These are phyloP conservation scores for Rapana venosa DNA, from an alignment of 2,888 invertebrate genomes.

Conservation along the genomic window DNA sequence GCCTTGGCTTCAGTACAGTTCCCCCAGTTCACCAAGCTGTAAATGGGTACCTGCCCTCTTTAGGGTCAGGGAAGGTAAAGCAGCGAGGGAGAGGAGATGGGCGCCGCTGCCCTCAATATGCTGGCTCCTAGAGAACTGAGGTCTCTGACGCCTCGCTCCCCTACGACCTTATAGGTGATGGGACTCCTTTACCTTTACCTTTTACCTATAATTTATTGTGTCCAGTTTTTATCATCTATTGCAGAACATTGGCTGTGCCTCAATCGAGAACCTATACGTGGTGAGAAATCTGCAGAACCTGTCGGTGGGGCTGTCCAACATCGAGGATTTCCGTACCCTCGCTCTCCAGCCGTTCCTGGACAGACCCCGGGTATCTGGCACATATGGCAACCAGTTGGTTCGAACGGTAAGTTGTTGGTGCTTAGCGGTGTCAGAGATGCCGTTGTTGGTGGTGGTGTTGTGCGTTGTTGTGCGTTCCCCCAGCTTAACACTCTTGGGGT, in stretches of 20 bases:
- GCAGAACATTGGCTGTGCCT: slow-evolving; percentile 5
- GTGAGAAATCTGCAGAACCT: slow-evolving; percentile 22
- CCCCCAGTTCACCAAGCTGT: too few species aligned
- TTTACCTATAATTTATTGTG: neutral
- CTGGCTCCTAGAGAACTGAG: neutral
- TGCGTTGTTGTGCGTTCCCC: too few species aligned
- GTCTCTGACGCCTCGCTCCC: neutral
- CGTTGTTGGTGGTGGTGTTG: too few species aligned
- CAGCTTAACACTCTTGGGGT: too few species aligned
- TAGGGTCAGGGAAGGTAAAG: too few species aligned
- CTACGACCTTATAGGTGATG: neutral
- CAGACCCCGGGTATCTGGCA: neutral
- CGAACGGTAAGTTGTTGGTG: neutral
- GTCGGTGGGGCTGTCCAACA: neutral
- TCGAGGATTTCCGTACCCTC: neutral
- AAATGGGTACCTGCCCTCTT: too few species aligned
- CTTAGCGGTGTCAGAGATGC: too few species aligned
- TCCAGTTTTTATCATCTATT: neutral
- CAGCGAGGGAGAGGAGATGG: too few species aligned
- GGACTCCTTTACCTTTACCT: neutral
- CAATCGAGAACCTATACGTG: neutral
- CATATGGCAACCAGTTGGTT: neutral
- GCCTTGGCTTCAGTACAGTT: too few species aligned
- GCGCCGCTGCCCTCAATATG: neutral
- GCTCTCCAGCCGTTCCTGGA: slow-evolving; percentile 2